Base-by-base conservation (phyloP, 1,140 invertebrate species). In the Pogonus chalceus region DNA sequence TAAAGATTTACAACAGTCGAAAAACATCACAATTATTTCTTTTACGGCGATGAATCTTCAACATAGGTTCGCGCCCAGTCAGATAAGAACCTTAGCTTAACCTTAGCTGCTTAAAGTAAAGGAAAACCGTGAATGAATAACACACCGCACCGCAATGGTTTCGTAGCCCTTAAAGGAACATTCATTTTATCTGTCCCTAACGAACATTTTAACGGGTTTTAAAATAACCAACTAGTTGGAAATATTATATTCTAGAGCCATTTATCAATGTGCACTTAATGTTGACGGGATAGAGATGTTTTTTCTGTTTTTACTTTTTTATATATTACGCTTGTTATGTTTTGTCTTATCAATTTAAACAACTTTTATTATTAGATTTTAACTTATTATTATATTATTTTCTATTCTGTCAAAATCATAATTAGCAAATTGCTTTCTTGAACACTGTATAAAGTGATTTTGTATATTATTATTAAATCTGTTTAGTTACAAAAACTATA, bases 1-100 rank as follows among this genome's bases (percentile, higher is more conserved):
- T 24, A 20, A 55, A 60, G 61, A 62, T 60, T 62, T 60, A 60
- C 52, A 55, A 57, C 61, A 54, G 56, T 18, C 37, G n/a, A 7
- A 43, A 31, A 43, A 43, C 9, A 43, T 51, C 59, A 60, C 58
- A 58, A 58, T 60, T 58, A 58, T 60, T 59, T 52, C 52, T 56
- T 58, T 58, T 43, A 43, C 37, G 37, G 37, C 37, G 7, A 43
- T 43, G 18, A 7, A 18, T 43, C 37, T 43, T 43, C 37, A 4
- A 10, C 18, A n/a, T n/a, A n/a, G n/a, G n/a, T n/a, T n/a, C n/a
- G n/a, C n/a, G n/a, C n/a, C n/a, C n/a, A n/a, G n/a, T n/a, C n/a
- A n/a, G n/a, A n/a, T n/a, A n/a, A n/a, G n/a, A n/a, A n/a, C n/a
- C n/a, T n/a, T n/a, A n/a, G n/a, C n/a, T n/a, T n/a, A n/a, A n/a